These are phyloP conservation scores for Ectemnius cavifrons DNA, from an alignment of 2,888 invertebrate species.

Conservation along the genomic window DNA sequence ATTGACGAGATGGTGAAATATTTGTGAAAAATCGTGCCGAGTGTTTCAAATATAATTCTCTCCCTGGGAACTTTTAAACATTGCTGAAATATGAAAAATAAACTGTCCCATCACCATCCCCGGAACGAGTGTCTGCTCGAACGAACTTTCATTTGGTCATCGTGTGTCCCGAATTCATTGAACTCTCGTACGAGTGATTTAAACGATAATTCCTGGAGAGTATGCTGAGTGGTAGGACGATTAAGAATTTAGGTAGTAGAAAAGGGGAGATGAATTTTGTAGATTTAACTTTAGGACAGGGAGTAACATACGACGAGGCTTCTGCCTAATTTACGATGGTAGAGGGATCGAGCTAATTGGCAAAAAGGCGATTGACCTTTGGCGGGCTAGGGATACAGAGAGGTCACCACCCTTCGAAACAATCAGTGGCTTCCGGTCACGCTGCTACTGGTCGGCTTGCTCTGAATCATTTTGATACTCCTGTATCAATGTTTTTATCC, in stretches of 20 bases:
- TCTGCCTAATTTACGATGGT: constrained; percentile 31
- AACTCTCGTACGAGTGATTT: neutral
- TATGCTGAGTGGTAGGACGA: neutral
- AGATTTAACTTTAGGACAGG: neutral
- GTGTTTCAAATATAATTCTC: no score
- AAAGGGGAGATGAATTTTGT: constrained; percentile 8
- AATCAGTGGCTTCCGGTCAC: constrained; percentile 73
- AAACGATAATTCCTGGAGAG: neutral
- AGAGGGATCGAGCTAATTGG: constrained; percentile 62
- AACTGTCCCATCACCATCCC: no score
- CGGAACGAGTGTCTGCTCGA: neutral
- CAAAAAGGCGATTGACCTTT: constrained; percentile 72
- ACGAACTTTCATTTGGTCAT: neutral
- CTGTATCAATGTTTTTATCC: constrained; percentile 61
- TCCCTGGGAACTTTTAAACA: no score
- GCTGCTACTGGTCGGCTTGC: constrained; percentile 59
- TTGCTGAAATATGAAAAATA: no score
- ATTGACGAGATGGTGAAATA: no score
- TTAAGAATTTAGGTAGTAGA: neutral
- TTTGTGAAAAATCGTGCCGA: no score
- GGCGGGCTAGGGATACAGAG: constrained; percentile 60
- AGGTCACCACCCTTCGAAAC: constrained; percentile 74
- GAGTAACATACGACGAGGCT: constrained; percentile 5
- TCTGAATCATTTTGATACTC: constrained; percentile 75
- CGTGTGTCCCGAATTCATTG: neutral